Percentiles rank a stretch among this genome's conserved stretches.
phyloP scores from a whole-genome alignment of 2,888 invertebrate species.

The Archips xylosteana region DNA sequence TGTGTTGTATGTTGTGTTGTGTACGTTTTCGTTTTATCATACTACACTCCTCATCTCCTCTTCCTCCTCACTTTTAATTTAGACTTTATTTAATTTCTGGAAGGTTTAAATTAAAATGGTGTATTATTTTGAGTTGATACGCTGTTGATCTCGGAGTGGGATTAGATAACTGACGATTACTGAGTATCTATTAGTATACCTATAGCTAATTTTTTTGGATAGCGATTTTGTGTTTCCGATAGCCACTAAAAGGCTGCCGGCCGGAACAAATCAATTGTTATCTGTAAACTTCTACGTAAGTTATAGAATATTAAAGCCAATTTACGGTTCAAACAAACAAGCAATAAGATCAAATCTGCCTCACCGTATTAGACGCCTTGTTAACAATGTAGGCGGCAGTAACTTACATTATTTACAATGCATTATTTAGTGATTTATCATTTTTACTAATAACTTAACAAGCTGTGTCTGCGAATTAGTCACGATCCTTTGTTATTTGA shows the following conservation, averaged over 20 bases:
- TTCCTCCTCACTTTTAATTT: too few species aligned
- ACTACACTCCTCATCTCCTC: too few species aligned
- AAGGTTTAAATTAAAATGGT: too few species aligned
- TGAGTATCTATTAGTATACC: too few species aligned
- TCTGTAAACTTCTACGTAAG: neutral
- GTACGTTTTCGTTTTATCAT: neutral
- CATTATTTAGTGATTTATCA: conserved; percentile 56
- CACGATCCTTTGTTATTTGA: conserved; percentile 51
- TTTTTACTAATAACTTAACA: conserved; percentile 56
- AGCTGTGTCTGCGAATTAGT: conserved; percentile 52
- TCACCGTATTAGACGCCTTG: conserved; percentile 42
- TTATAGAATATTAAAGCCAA: conserved; percentile 14
- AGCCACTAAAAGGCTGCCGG: neutral
- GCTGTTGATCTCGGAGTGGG: too few species aligned
- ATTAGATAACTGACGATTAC: neutral
- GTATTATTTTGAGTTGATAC: too few species aligned
- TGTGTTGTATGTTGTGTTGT: neutral
- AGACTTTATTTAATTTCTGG: too few species aligned
- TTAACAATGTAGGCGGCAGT: conserved; percentile 54
- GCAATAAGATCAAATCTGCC: conserved; percentile 36
- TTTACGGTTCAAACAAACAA: conserved; percentile 29
- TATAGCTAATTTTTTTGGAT: neutral
- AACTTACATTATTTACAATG: conserved; percentile 49
- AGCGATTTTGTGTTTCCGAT: neutral
- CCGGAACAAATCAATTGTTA: neutral